A percentile compares a stretch with the other conserved stretches of the same genome.
Evolutionary conservation across 2,113 vertebrate genomes (phyloP).

Genomic region (Dicentrarchus labrax): DNA sequence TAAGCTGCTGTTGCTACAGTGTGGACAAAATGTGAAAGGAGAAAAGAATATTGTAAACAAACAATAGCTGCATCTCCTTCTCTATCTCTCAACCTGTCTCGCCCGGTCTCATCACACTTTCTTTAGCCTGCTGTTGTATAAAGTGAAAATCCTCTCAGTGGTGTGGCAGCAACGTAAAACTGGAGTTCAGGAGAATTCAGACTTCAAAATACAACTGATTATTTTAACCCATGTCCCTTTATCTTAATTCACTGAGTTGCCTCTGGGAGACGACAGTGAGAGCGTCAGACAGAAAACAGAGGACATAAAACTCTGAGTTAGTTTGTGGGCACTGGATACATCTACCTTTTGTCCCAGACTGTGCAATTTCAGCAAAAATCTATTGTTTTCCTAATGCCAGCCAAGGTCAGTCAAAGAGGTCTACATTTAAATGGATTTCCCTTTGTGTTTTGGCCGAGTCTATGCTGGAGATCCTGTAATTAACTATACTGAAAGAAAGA

Average conservation of each 20-base stretch:
- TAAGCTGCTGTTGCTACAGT: constrained; percentile 6
- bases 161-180: background rate
- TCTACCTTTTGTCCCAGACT: background rate
- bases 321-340: background rate
- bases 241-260: background rate
- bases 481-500: constrained; percentile 1
- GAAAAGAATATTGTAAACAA: background rate
- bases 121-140: background rate
- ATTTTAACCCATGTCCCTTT: background rate
- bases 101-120: background rate
- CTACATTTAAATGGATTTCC: background rate
- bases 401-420: background rate
- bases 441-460: constrained; percentile 10
- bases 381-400: background rate
- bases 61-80: background rate
- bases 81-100: background rate
- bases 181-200: background rate
- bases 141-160: background rate
- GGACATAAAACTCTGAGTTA: background rate
- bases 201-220: background rate
- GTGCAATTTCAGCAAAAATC: constrained; percentile 3
- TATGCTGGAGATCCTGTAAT: background rate
- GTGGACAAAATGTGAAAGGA: background rate
- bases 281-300: background rate
- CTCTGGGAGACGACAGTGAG: background rate